Evolutionary conservation across 2,888 invertebrate species (phyloP).

Genomic region (Clanis bilineata): DNA sequence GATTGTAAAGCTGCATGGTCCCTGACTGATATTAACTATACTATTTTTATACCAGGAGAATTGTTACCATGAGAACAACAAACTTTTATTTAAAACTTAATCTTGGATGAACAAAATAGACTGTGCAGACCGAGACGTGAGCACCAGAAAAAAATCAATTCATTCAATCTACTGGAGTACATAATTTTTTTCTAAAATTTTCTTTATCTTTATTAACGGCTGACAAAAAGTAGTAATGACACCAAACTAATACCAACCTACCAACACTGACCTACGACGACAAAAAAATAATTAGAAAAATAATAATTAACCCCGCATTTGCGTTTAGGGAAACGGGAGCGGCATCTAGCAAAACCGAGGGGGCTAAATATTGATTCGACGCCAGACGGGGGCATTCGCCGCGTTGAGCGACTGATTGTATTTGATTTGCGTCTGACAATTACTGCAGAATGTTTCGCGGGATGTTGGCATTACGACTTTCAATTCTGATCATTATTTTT

Average conservation of each 20-base stretch:
- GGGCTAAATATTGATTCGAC: conserved; percentile 63
- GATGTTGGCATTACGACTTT: background rate
- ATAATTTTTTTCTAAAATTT: no score
- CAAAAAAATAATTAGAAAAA: conserved; percentile 5
- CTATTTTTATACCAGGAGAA: no score
- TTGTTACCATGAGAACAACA: no score
- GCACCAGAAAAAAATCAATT: no score
- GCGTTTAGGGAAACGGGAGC: conserved; percentile 34
- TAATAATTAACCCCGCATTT: conserved; percentile 19
- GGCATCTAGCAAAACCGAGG: conserved; percentile 30
- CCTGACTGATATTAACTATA: no score
- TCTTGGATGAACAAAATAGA: no score
- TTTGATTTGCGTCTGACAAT: conserved; percentile 11
- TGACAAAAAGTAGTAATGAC: background rate
- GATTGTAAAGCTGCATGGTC: no score
- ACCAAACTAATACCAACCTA: background rate
- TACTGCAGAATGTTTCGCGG: background rate
- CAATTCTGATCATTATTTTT: background rate
- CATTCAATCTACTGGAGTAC: no score
- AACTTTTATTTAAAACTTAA: no score
- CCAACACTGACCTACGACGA: background rate
- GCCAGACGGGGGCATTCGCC: background rate
- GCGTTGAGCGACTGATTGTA: conserved; percentile 3
- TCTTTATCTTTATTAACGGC: no score
- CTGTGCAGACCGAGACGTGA: no score